phyloP scores from a whole-genome alignment of 2,888 invertebrate genomes.

The Drosophila paramelanica region DNA sequence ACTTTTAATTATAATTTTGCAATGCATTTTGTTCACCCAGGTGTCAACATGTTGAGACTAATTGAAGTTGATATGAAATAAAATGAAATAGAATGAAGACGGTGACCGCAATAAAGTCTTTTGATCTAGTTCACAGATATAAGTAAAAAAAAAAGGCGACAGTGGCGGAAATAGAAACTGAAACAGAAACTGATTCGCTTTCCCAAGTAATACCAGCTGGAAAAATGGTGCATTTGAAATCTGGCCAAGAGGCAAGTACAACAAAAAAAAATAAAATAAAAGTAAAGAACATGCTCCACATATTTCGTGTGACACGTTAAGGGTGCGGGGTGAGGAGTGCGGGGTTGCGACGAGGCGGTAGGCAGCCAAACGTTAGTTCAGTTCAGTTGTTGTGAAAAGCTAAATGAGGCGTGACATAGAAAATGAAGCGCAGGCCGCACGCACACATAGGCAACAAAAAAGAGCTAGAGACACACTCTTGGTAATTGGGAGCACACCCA shows the following conservation, averaged over 20 bases:
- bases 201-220: conserved; percentile 23
- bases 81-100: conserved; percentile 37
- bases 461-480: conserved; percentile 37
- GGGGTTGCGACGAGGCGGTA: not conserved
- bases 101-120: conserved; percentile 58
- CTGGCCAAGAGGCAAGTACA: conserved; percentile 42
- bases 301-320: conserved; percentile 36
- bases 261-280: not conserved
- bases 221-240: conserved; percentile 54
- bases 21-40: not conserved
- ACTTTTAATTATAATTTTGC: too few relatives aligned
- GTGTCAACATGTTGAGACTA: conserved; percentile 49
- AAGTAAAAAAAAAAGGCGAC: conserved; percentile 4
- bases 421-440: conserved; percentile 48
- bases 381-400: conserved; percentile 68
- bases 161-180: conserved; percentile 6
- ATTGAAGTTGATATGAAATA: conserved; percentile 50
- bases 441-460: conserved; percentile 26
- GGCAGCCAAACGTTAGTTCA: conserved; percentile 27
- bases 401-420: conserved; percentile 78
- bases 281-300: conserved; percentile 53
- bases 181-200: conserved; percentile 10
- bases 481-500: conserved; percentile 64
- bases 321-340: not conserved
- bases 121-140: conserved; percentile 54